Conservation (phyloP, 1,140 invertebrate species). For the Oppia nitens region DNA sequence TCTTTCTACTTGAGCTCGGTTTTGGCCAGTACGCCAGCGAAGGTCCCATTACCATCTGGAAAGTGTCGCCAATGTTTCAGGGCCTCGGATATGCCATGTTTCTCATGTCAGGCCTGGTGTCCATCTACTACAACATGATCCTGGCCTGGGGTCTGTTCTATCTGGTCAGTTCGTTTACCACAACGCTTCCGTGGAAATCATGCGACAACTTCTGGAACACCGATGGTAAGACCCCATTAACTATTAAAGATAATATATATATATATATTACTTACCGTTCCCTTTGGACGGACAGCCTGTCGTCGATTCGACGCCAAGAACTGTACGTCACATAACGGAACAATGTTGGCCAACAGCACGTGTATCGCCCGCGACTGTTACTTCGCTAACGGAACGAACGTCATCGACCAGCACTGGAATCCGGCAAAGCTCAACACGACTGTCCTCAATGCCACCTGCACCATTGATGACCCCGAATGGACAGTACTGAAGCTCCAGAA, state of each 20-base stretch:
- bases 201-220: slow-evolving; percentile 36
- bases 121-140: slow-evolving; percentile 41
- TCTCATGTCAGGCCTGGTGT: slow-evolving; percentile 28
- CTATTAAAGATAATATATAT: too few species aligned
- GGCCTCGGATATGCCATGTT: slow-evolving; percentile 29
- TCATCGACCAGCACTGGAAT: not conserved
- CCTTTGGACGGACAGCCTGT: slow-evolving; percentile 15
- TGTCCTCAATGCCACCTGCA: not conserved
- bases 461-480: slow-evolving; percentile 3
- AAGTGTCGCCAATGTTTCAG: slow-evolving; percentile 40
- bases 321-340: slow-evolving; percentile 26
- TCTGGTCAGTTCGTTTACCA: slow-evolving; percentile 27
- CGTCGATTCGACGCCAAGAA: slow-evolving; percentile 28
- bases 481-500: slow-evolving; percentile 25
- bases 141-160: slow-evolving; percentile 40
- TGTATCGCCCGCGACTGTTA: slow-evolving; percentile 20
- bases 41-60: slow-evolving; percentile 39
- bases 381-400: slow-evolving; percentile 2
- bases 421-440: slow-evolving; percentile 1
- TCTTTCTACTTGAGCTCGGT: slow-evolving; percentile 58
- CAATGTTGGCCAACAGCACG: slow-evolving; percentile 25
- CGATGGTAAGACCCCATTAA: slow-evolving; percentile 11
- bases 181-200: slow-evolving; percentile 30
- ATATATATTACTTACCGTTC: not conserved
- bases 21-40: slow-evolving; percentile 37